Percentiles rank a stretch among this genome's conserved stretches.
phyloP scores from a whole-genome alignment of 2,888 invertebrate genomes.

The Dendrolimus pini region DNA sequence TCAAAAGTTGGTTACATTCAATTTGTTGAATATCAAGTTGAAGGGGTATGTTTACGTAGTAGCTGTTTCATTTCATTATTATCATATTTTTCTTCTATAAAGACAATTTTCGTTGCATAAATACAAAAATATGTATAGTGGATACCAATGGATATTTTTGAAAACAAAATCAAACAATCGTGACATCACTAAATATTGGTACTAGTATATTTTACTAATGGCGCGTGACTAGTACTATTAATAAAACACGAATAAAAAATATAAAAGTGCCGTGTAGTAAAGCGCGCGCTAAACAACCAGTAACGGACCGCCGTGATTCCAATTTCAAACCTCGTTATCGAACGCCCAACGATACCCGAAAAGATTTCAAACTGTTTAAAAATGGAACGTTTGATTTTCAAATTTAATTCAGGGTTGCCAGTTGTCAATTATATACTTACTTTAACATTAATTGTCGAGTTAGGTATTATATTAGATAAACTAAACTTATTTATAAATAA shows the following conservation, averaged over 20 bases:
- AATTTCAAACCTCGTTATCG: conserved; percentile 69
- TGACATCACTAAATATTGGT: neutral
- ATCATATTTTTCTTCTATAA: too few relatives aligned
- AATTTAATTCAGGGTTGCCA: neutral
- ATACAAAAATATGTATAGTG: too few relatives aligned
- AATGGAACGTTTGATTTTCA: conserved; percentile 22
- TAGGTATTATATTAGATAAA: too few relatives aligned
- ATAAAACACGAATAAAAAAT: conserved; percentile 6
- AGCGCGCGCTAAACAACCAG: conserved; percentile 51
- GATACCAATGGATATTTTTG: too few relatives aligned
- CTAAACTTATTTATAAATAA: too few relatives aligned
- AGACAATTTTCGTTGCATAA: too few relatives aligned
- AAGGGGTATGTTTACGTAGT: neutral
- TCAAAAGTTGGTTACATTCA: neutral
- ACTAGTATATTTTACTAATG: neutral
- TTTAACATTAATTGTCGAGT: too few relatives aligned
- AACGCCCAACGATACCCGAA: conserved; percentile 25
- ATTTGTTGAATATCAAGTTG: neutral
- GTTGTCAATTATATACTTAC: neutral
- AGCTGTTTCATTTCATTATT: too few relatives aligned
- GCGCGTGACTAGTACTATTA: neutral
- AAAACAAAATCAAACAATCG: too few relatives aligned
- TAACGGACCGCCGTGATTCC: conserved; percentile 55
- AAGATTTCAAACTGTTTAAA: conserved; percentile 31
- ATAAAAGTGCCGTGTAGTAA: neutral